Base-by-base conservation (phyloP, 2,113 vertebrate species). In the Tachysurus fulvidraco region DNA sequence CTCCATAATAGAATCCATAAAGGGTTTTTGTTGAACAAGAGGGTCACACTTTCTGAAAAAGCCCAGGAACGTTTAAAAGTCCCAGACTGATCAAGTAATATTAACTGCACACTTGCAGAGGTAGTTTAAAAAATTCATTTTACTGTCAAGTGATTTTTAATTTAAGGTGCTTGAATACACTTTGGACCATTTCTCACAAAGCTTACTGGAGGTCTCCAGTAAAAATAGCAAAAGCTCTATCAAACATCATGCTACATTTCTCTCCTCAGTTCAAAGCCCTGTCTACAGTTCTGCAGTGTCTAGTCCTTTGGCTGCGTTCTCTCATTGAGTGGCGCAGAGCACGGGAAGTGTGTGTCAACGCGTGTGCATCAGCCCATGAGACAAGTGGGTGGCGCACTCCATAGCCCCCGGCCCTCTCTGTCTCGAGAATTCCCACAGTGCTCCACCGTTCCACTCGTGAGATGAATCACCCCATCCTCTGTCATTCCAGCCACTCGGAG, bases 401-500 rank as follows among this genome's bases (percentile, higher is more conserved):
- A 57, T 19, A 85, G 81, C 81, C 87, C 84, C 67, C 50, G 60
- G 87, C 52, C 36, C 36, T 73, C 46, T 60, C 83, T n/a, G 79
- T 82, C 54, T 79, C 46, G 65, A 88, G 87, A 84, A 90, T 89
- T 87, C 88, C 86, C 89, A 81, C 85, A 46, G 88, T 74, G 85
- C 88, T 69, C 67, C 69, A 10, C 80, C 55, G 76, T 67, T 89
- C 77, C 19, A 10, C 86, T 54, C 50, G 50, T 5, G 79, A 85
- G 88, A 90, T 86, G 86, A 87, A 86, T 85, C 80, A 84, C 57
- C 86, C 55, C 57, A 64, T 85, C 88, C 74, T 54, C 83, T 90
- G 89, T 89, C 89, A 90, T 74, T 76, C n/a, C 71, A 85, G 78
- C 77, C 65, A 85, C 55, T 81, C 5, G 12, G 54, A 73, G 64